Base-by-base conservation (phyloP, 2,888 invertebrate species). In the Thera obeliscata region DNA sequence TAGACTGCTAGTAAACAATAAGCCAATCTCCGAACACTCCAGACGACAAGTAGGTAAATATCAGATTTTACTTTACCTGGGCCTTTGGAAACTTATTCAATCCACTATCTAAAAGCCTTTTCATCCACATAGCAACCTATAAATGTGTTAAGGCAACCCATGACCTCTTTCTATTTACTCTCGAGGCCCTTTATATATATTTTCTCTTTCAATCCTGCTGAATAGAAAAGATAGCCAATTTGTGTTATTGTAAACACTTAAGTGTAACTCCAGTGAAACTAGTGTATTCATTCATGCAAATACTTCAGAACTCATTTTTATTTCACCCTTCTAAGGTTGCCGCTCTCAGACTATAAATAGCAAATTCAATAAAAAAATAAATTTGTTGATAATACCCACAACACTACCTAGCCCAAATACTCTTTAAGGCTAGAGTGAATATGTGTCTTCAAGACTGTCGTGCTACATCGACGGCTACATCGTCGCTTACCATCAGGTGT, bases 81-180 rank as follows among this genome's bases (percentile, higher is more conserved):
- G 12, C 61, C 56, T 62, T 66, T 61, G 54, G 57, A 69, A 60
- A 66, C 61, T 52, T 65, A 46, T 62, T 65, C 52, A 63, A 57
- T 66, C 55, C 43, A 52, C 46, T 60, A 48, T 57, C 48, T 49
- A 48, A 69, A 69, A 69, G 65, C 60, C 56, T 69, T 69, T 59
- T 52, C 59, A 59, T 61, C 56, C 59, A 50, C 9, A 46, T 46
- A 38, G 48, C 33, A 52, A 36, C 22, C 41, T 50, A 56, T 49
- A 54, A 67, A 67, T 68, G 55, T 58, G 64, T 58, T 64, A 68
- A 68, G 61, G 61, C 60, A 58, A 57, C 64, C 67, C 67, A 43
- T 64, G 55, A 52, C 52, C 52, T 56, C 56, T 33, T 64, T 58
- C 36, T n/a, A 48, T 59, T 64, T 67, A 38, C 48, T 52, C 22